Base-by-base conservation (phyloP, 2,797 vertebrate genomes). In the Ciconia nigra region DNA sequence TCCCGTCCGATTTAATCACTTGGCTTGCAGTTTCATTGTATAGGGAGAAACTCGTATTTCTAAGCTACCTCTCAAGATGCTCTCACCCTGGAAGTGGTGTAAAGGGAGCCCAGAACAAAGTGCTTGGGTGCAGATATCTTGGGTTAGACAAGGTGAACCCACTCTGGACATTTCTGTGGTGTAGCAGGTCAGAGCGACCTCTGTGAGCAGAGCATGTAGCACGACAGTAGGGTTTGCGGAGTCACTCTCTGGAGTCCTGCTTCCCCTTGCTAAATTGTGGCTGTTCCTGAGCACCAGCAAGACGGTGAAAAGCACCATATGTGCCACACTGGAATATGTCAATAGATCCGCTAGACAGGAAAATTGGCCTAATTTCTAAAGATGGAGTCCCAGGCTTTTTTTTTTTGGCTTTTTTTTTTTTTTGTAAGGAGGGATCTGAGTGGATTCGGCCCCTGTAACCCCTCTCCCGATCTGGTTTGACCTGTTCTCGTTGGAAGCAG, bases 301-400 rank as follows among this genome's bases (percentile, higher is more conserved):
- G 42, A 25, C 3, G 0, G 33, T 72, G 76, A 2, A 62, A 62
- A 69, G 84, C 73, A 39, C 46, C 65, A 1, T 20, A 1, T 72
- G 49, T 69, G 74, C 77, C 52, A 16, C 42, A 0, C 29, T 31
- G 85, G 65, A 16, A 16, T 22, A 21, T 29, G 70, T 97, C 94
- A 81, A 19, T 89, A 94, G 79, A 89, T 22, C 72, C 0, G 3
- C 93, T 62, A 90, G 97, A 96, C n/a, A 3, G 95, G 80, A 97
- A 95, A 89, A 96, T 66, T 54, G 49, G 85, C 90, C 83, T 97
- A 0, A 54, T 97, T 97, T 86, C 72, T 57, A 55, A 80, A 67
- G 83, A 9, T 35, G 73, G 69, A 86, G 39, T 82, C 61, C 46
- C 22, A 54, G 59, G 19, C 42, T 37, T 35, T 47, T 29, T 66